A percentile compares a stretch with the other conserved stretches of the same genome.
phyloP scores from a whole-genome alignment of 2,113 vertebrate species.

The Acanthochromis polyacanthus region DNA sequence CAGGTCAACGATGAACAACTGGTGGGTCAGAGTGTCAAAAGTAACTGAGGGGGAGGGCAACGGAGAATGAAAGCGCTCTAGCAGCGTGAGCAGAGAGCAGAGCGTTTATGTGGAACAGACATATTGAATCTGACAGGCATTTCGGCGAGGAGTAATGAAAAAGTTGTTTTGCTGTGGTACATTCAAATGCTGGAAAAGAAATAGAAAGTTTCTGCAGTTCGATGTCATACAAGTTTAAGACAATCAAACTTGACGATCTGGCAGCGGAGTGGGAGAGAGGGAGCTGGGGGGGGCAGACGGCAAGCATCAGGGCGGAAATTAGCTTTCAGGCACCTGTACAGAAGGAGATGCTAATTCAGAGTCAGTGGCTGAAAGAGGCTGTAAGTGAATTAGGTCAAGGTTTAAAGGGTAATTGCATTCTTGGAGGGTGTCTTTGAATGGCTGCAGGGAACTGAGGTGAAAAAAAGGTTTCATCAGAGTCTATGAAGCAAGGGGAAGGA shows the following conservation, averaged over 20 bases:
- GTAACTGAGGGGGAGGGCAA: neutral
- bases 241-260: neutral
- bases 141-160: neutral
- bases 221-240: neutral
- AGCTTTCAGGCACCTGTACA: constrained; percentile 12
- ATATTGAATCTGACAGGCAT: neutral
- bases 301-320: constrained; percentile 7
- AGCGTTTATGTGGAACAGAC: neutral
- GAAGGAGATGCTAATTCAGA: constrained; percentile 13
- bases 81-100: constrained; percentile 10
- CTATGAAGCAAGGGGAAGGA: neutral
- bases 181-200: constrained; percentile 7
- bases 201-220: neutral
- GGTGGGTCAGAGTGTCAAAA: constrained; percentile 30
- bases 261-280: neutral
- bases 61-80: constrained; percentile 6
- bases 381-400: constrained; percentile 40
- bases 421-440: constrained; percentile 16
- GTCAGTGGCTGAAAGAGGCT: neutral
- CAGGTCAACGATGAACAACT: constrained; percentile 42
- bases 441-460: constrained; percentile 18
- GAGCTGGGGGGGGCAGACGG: neutral
- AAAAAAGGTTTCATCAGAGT: constrained; percentile 13
- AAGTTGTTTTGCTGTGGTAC: neutral
- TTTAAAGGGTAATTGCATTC: constrained; percentile 63